Evolutionary conservation across 2,797 vertebrate genomes (phyloP).

Genomic region (Vireo griseus): DNA sequence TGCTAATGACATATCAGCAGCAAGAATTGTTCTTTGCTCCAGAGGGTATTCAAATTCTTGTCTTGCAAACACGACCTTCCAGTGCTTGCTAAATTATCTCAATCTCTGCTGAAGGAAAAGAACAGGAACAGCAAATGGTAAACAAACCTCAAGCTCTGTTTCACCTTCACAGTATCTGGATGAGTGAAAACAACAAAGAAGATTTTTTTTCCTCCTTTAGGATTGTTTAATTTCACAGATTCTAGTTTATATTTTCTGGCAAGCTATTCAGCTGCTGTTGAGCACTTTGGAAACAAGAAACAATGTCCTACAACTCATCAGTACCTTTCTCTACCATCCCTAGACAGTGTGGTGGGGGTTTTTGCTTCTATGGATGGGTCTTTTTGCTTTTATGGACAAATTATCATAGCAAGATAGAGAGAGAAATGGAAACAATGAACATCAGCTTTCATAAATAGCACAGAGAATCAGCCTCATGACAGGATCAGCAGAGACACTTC

Average conservation of each 20-base stretch:
- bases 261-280: neutral
- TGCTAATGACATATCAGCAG: neutral
- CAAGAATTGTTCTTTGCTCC: neutral
- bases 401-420: neutral
- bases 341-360: neutral
- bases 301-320: neutral
- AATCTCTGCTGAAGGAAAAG: neutral
- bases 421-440: neutral
- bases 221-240: neutral
- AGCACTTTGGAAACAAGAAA: neutral
- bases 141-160: neutral
- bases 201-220: neutral
- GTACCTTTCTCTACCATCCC: neutral
- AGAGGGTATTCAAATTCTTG: neutral
- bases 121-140: neutral
- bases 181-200: neutral
- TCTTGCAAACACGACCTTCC: neutral
- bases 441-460: neutral
- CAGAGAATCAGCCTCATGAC: neutral
- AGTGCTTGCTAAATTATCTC: neutral
- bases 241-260: constrained; percentile 5
- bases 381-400: neutral
- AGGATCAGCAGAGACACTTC: neutral
- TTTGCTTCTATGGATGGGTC: neutral
- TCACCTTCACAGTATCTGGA: neutral